Conservation (phyloP, 2,797 vertebrate genomes). For the Galagoides demidoff region DNA sequence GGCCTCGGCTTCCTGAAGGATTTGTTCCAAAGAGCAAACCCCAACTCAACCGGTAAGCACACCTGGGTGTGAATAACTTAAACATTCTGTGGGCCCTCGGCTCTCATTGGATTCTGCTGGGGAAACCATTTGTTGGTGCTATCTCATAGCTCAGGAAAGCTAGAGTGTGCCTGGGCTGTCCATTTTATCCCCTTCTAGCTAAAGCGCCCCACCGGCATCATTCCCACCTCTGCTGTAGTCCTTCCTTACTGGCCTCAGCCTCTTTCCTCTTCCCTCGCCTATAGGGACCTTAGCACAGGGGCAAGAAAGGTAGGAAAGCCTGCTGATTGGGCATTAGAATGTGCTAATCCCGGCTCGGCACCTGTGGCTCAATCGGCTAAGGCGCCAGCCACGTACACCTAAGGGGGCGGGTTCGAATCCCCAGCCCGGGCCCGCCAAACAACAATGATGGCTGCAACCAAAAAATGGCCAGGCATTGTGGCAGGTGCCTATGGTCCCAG, state of each 20-base stretch:
- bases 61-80: too few species aligned
- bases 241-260: slow-evolving; percentile 46
- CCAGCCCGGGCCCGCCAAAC: too few species aligned
- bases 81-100: background rate
- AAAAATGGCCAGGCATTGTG: too few species aligned
- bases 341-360: slow-evolving; percentile 87
- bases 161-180: background rate
- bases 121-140: background rate
- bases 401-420: too few species aligned
- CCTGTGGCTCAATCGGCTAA: too few species aligned
- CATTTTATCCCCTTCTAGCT: background rate
- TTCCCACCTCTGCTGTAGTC: background rate
- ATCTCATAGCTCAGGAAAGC: background rate
- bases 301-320: slow-evolving; percentile 14
- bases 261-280: slow-evolving; percentile 19
- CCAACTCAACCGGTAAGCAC: slow-evolving; percentile 93
- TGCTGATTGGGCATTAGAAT: slow-evolving; percentile 72
- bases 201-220: background rate
- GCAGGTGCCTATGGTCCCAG: too few species aligned
- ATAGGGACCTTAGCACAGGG: background rate
- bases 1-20: slow-evolving; percentile 92
- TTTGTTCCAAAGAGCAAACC: slow-evolving; percentile 89
- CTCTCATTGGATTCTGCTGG: background rate
- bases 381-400: too few species aligned
- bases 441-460: too few species aligned